Evolutionary conservation across 2,797 vertebrate genomes (phyloP).

Genomic region (Vespertilio murinus): DNA sequence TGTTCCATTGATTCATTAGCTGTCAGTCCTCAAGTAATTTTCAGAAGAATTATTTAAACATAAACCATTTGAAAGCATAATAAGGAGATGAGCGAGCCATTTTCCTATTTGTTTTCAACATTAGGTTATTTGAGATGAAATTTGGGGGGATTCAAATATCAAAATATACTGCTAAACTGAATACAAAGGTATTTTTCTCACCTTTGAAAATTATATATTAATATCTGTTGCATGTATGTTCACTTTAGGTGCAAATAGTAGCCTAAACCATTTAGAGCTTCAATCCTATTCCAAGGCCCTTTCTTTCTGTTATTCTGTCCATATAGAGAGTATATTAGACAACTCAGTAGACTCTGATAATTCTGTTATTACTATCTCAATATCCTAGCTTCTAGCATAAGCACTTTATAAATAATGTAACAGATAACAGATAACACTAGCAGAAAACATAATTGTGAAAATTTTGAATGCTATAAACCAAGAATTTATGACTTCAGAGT

Average conservation of each 20-base stretch:
- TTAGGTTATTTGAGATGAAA: neutral
- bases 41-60: slow-evolving; percentile 43
- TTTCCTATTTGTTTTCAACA: slow-evolving; percentile 13
- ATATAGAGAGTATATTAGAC: neutral
- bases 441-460: neutral
- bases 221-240: neutral
- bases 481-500: neutral
- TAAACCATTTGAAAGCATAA: neutral
- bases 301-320: neutral
- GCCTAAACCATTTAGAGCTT: neutral
- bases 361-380: neutral
- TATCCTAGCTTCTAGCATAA: neutral
- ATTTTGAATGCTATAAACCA: neutral
- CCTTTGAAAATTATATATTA: neutral
- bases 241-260: neutral
- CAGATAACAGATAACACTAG: neutral
- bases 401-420: neutral
- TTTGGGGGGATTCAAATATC: neutral
- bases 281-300: neutral
- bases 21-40: neutral
- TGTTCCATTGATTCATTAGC: slow-evolving; percentile 49
- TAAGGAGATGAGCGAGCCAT: slow-evolving; percentile 2
- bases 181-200: neutral
- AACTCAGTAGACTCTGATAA: neutral
- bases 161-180: slow-evolving; percentile 15